Evolutionary conservation across 2,888 invertebrate genomes (phyloP), one percentile per base, ranked within the genome.

Genomic region (Drosophila multiciliata): DNA sequence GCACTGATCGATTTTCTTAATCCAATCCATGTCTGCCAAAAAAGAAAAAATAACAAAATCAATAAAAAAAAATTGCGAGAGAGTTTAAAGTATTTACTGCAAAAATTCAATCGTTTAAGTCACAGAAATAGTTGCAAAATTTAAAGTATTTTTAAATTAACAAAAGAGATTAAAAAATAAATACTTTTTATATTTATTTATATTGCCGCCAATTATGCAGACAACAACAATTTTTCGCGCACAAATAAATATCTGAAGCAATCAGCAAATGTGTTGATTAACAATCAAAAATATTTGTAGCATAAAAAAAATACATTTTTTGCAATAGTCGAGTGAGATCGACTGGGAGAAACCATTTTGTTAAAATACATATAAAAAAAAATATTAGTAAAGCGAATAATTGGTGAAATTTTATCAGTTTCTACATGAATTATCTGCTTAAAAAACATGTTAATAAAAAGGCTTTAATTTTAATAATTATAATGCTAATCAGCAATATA

Each of bases 11-110:
- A 99, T 96, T 86, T 95, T 95, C 9, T 96, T 95, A 90, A 97
- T 93, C 84, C 96, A 94, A 89, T 97, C 97, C 97, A 94, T 98
- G 98, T 91, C 98, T 98, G 91, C 6, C 92, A 92, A 83, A 90
- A 45, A 8, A 23, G 4, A 45, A 7, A 58, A 26, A 53, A 15
- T 17, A 52, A 32, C 5, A 20, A n/a, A 29, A 68, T 35, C 20
- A 33, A 36, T 65, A 9, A 32, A 61, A 49, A 57, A 42, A 75
- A 75, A 73, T 57, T 58, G n/a, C 29, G 5, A 2, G 12, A 12
- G 29, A 23, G n/a, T n/a, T 64, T 66, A 79, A 73, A 57, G 66
- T 50, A 6, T 29, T 29, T 29, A 29, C 29, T 29, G 1, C 0
- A 75, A 59, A 78, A 66, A 69, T 66, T 58, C 49, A 12, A 11